Conservation (phyloP, 2,888 invertebrate species). For the Eledona agricola region DNA sequence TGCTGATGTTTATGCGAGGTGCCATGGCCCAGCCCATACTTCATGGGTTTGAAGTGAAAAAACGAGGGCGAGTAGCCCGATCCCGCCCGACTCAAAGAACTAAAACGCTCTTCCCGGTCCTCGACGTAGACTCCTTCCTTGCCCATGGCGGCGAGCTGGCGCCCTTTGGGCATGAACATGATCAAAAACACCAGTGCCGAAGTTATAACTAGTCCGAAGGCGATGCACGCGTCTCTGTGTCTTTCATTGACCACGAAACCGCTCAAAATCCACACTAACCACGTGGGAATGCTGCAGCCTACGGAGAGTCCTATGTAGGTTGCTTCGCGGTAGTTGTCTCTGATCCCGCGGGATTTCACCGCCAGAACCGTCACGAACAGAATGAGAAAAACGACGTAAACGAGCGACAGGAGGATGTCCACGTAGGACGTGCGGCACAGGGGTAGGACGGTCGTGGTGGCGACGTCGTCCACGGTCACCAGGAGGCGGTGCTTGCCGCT, state of each 20-base stretch:
- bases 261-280: constrained; percentile 85
- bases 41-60: constrained; percentile 91
- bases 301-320: constrained; percentile 91
- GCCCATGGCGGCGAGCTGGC: constrained; percentile 91
- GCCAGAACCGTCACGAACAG: constrained; percentile 86
- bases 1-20: constrained; percentile 53
- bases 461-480: constrained; percentile 58
- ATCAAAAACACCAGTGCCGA: constrained; percentile 87
- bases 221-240: constrained; percentile 87
- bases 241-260: constrained; percentile 81
- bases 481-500: constrained; percentile 58
- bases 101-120: constrained; percentile 84
- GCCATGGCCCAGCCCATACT: constrained; percentile 67
- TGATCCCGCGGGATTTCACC: constrained; percentile 84
- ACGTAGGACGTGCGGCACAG: constrained; percentile 74
- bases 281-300: constrained; percentile 86
- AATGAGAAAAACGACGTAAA: constrained; percentile 86
- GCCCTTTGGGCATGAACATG: constrained; percentile 94
- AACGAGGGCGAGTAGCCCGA: constrained; percentile 91
- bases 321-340: constrained; percentile 93
- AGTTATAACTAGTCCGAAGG: constrained; percentile 87
- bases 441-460: constrained; percentile 54
- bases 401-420: constrained; percentile 79
- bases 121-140: constrained; percentile 86
- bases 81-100: constrained; percentile 78